Base-by-base conservation (phyloP, 1,140 invertebrate genomes). In the Lycorma delicatula region DNA sequence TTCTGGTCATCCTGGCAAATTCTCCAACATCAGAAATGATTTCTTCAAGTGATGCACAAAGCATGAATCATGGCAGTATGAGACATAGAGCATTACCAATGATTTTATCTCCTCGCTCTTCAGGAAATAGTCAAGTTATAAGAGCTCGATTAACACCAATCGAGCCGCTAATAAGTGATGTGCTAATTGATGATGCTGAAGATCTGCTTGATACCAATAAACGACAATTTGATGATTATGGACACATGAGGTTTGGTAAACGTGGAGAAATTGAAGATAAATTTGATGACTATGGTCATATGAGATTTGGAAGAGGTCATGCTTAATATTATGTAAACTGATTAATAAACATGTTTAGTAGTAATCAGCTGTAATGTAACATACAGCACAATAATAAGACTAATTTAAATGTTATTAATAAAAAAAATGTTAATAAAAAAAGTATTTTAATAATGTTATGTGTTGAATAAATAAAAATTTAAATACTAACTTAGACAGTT, bases 231-330 rank as follows among this genome's bases (percentile, higher is more conserved):
- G 79, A 83, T 28, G 83, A 84, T 63, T 85, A 83, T 63, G 81
- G 80, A 6, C 75, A 83, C 54, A 75, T 83, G 63, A 70, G 80
- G 60, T 81, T 79, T 60, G 77, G 81, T 1, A 78, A 78, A 53
- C 73, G 80, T 22, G 69, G 71, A 55, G 75, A 80, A 9, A 31
- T 31, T n/a, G 56, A 57, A 23, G 56, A 57, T 58, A 65, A 77
- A 26, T 83, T 81, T 63, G 81, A 84, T 61, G 82, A 86, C 65
- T 86, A 85, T 58, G 83, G 83, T 1, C 82, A 85, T 65, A 74
- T 85, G 69, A 70, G 83, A 62, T 85, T 84, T 63, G 83, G 83
- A 13, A 72, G 79, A 46, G 63, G 60, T 20, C 47, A 51, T 50
- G 56, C n/a, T n/a, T n/a, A n/a, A n/a, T n/a, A n/a, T n/a, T n/a